phyloP scores from a whole-genome alignment of 2,888 invertebrate species.

The Sesamia inferens region DNA sequence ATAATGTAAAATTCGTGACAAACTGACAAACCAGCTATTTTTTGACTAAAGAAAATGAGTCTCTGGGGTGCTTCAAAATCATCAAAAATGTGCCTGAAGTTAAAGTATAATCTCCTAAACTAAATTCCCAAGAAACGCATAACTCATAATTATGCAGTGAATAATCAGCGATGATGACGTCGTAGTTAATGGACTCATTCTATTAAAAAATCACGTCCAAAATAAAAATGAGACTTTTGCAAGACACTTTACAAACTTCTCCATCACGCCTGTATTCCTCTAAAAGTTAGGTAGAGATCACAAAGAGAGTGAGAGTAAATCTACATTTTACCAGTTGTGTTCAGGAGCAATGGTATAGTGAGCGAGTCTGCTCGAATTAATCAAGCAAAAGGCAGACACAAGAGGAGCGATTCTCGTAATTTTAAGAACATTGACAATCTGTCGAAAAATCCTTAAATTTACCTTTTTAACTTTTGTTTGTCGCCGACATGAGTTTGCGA shows the following conservation, averaged over 20 bases:
- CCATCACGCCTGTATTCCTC: too few relatives aligned
- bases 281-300: background rate
- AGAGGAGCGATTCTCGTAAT: too few relatives aligned
- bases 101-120: background rate
- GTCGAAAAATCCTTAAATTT: too few relatives aligned
- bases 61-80: slow-evolving; percentile 21
- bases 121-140: slow-evolving; percentile 12
- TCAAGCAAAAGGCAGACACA: background rate
- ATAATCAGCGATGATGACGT: background rate
- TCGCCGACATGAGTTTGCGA: too few relatives aligned
- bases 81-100: slow-evolving; percentile 7
- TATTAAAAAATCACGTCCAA: background rate
- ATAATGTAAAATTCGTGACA: slow-evolving; percentile 31
- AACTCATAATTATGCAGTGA: slow-evolving; percentile 5
- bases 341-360: background rate
- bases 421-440: too few relatives aligned
- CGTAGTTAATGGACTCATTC: background rate
- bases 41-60: slow-evolving; percentile 4
- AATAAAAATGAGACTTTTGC: slow-evolving; percentile 7
- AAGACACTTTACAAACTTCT: background rate
- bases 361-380: background rate
- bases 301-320: background rate
- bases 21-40: background rate
- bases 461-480: too few relatives aligned
- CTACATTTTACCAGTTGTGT: background rate